Base-by-base conservation (phyloP, 2,797 vertebrate species). In the Capromys pilorides region DNA sequence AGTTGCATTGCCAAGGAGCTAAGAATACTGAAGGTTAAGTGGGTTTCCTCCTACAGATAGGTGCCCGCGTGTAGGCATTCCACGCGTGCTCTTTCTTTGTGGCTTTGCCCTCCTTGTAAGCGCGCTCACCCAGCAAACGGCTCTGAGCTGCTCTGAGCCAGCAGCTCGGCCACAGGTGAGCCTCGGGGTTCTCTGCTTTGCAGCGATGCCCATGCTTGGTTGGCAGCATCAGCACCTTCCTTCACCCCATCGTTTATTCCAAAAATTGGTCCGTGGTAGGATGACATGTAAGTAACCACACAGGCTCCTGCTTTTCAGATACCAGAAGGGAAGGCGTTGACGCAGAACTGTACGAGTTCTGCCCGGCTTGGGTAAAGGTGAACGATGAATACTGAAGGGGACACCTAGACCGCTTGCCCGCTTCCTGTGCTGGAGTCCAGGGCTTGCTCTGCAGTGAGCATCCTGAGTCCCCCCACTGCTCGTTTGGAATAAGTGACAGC, bases 91-190 rank as follows among this genome's bases (percentile, higher is more conserved):
- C 11, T 61, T 49, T 11, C 83, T 88, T 87, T 51, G 4, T 80
- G 77, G 51, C 31, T 80, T 86, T 90, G 31, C 28, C 84, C 54
- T 82, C 87, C 18, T 79, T 92, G 81, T 82, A 67, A 75, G 69
- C 92, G 41, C 45, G 28, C 33, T 64, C 87, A 64, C 33, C 59
- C 87, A 51, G 33, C 51, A 36, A 66, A 8, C 64, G 75, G 62
- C 36, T 79, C 28, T 31, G 41, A 88, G 79, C 9, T 36, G 66
- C 4, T n/a, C 28, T 54, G 64, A 96, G 31, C 45, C 39, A 24
- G 77, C 66, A 45, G 36, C 45, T 57, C 19, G 62, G 22, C 79
- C 6, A 3, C 45, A 33, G 24, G 49, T 78, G 78, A 26, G 41
- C 19, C 0, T 75, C 26, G 54, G 45, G 10, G 6, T 13, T 79